Evolutionary conservation across 2,888 invertebrate species (phyloP), one percentile per base, ranked within the genome.

Genomic region (Hypena proboscidalis): DNA sequence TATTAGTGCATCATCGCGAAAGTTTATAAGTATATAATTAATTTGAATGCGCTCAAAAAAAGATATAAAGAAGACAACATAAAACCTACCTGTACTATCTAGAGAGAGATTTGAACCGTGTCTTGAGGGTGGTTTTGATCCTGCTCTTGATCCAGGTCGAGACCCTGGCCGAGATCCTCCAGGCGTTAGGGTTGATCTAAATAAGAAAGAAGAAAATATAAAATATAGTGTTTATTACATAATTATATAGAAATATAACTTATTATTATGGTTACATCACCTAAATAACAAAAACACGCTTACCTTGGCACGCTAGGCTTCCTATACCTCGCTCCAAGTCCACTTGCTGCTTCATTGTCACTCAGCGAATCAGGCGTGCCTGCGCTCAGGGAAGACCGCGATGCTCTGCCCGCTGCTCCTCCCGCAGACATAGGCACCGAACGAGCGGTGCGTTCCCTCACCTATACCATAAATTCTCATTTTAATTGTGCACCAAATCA

Each of bases 91-190:
- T 81, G 96, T 96, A 80, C 97, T 96, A 80, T 97, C 97, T 61
- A 97, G 90, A 27, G 97, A 97, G 50, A 97, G 93, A 74, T 97
- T 97, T 29, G 98, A 98, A 59, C 98, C 98, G 76, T 98, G 97
- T 67, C 98, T 94, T 62, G 98, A 98, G 11, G 97, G 96, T 56
- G 98, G 98, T 83, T 98, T 97, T 52, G 97, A 97, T 49, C 97
- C 97, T 48, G 96, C 93, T 63, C 97, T 92, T 59, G 97, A 97
- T 19, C 95, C 95, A 27, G 97, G 96, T 68, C 97, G 93, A 45
- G 97, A 97, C 46, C 95, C 94, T 26, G 97, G 97, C 75, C 97
- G 93, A 36, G 95, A 95, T 35, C 95, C 95, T 71, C 95, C 95
- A 47, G 96, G 96, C 30, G 96, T 96, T 56, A 95, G 79, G 15